Evolutionary conservation across 2,888 invertebrate species (phyloP), one percentile per base, ranked within the genome.

Genomic region (Carterocephalus palaemon): DNA sequence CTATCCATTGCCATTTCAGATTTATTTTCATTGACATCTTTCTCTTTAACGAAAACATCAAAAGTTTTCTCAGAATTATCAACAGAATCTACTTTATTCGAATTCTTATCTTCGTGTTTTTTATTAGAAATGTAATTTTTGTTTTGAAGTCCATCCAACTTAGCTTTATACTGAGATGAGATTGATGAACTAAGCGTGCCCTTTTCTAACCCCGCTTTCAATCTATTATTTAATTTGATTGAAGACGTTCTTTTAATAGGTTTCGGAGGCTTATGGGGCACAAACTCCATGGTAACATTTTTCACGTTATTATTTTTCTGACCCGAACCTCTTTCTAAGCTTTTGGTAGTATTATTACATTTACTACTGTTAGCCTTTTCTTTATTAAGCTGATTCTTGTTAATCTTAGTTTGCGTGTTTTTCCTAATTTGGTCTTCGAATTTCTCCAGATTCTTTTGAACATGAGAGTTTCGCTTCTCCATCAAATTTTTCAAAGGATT

Each of bases 251-350:
- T 79, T 38, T 92, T 89, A 0, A 90, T 88, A 0, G 92, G 92
- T 66, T 93, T 92, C 0, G 93, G 93, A 0, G 93, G 93, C 59
- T 93, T 93, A 56, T 93, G 93, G 0, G 91, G 90, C 0, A 93
- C 90, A 60, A 88, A 89, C 36, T 88, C 88, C 84, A 88, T 86
- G 1, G 83, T 83, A 12, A 82, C 75, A n/a, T n/a, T 45, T 67
- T 88, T 86, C 4, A 64, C 70, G 43, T 84, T 85, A 48, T 75
- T 76, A 51, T 80, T 85, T 42, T 85, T 87, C 45, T 75, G 78
- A 0, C 75, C 75, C 0, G 85, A 76, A 28, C 79, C 84, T 57
- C 88, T 70, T 67, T 88, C 88, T 4, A 88, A 68, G 47, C 88
- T 88, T 38, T 88, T 88, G 3, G 84, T 84, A 4, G 71, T 64